Conservation (phyloP, 2,888 invertebrate genomes). For the Netelia inedita region DNA sequence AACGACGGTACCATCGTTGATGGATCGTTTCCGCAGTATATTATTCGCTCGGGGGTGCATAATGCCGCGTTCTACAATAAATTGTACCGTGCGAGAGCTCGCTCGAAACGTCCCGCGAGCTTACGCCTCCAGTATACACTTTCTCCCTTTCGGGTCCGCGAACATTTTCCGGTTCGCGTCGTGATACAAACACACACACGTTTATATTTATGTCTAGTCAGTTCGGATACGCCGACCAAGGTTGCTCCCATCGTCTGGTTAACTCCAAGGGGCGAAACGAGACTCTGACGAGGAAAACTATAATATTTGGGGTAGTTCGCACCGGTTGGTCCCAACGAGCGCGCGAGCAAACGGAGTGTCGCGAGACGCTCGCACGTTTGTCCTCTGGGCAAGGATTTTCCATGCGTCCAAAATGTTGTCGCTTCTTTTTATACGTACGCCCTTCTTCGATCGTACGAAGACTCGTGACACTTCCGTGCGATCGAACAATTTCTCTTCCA, state of each 20-base stretch:
- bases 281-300: constrained; percentile 44
- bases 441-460: not conserved
- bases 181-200: constrained; percentile 1
- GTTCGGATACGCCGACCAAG: constrained; percentile 40
- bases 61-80: constrained; percentile 49
- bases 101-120: constrained; percentile 55
- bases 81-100: constrained; percentile 47
- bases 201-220: constrained; percentile 5
- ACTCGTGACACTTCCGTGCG: too few species aligned
- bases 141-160: not conserved
- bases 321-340: constrained; percentile 9
- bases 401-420: constrained; percentile 27
- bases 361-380: constrained; percentile 46
- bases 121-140: constrained; percentile 37
- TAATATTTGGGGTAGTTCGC: constrained; percentile 37
- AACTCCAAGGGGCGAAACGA: constrained; percentile 30
- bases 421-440: constrained; percentile 11
- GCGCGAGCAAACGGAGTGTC: constrained; percentile 32
- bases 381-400: constrained; percentile 54
- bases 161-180: constrained; percentile 48
- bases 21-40: constrained; percentile 28
- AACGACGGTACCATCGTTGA: constrained; percentile 18
- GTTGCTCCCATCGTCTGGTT: constrained; percentile 54
- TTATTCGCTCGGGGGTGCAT: constrained; percentile 36
- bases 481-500: too few species aligned